phyloP scores from a whole-genome alignment of 2,888 invertebrate genomes.

The Osedax frankpressi region DNA sequence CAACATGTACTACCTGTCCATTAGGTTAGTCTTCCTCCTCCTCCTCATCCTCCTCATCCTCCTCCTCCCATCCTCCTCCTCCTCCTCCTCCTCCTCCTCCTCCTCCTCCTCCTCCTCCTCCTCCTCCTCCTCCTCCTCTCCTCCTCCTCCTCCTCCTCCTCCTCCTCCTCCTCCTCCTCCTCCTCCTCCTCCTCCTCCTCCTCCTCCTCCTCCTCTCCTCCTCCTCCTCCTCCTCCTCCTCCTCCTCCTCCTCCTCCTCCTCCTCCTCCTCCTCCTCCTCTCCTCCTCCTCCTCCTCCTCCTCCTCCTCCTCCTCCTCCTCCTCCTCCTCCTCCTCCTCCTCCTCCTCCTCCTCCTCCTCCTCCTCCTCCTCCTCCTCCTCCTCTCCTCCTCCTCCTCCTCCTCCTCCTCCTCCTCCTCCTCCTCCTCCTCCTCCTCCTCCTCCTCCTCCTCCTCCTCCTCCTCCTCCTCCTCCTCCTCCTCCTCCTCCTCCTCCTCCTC shows the following conservation, averaged over 20 bases:
- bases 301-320: neutral
- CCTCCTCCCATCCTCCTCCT: no score
- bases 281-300: neutral
- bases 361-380: neutral
- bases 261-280: conserved; percentile 4
- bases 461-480: neutral
- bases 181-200: neutral
- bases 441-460: neutral
- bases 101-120: conserved; percentile 14
- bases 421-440: neutral
- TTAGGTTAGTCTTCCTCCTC: conserved; percentile 26
- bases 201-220: neutral
- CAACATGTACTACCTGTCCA: conserved; percentile 34
- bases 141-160: neutral
- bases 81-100: conserved; percentile 9
- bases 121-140: conserved; percentile 6
- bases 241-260: neutral
- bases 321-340: neutral
- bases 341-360: neutral
- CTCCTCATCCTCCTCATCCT: conserved; percentile 11
- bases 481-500: neutral
- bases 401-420: neutral
- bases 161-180: neutral
- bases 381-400: neutral
- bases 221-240: conserved; percentile 5